Percentiles rank a stretch among this genome's conserved stretches.
Evolutionary conservation across 2,113 vertebrate genomes (phyloP).

Genomic region (Dascyllus trimaculatus): DNA sequence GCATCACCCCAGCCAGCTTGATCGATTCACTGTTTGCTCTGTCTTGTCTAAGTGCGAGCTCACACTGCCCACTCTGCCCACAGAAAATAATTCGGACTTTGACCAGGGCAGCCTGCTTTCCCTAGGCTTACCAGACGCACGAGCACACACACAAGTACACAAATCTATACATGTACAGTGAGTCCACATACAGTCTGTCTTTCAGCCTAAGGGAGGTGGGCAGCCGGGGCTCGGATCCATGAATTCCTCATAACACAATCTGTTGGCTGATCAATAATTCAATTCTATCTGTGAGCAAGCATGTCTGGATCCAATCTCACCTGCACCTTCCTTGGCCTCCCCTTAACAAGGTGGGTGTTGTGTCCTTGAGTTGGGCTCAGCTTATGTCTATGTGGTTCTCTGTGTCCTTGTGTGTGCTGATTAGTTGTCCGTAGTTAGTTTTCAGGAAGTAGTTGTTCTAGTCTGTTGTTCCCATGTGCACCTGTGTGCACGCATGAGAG

Average conservation of each 20-base stretch:
- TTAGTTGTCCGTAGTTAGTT: conserved; percentile 56
- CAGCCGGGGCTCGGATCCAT: conserved; percentile 66
- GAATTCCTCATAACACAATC: conserved; percentile 85
- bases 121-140: conserved; percentile 7
- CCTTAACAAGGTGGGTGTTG: conserved; percentile 74
- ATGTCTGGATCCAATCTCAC: conserved; percentile 82
- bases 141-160: conserved; percentile 15
- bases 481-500: conserved; percentile 31
- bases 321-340: conserved; percentile 70
- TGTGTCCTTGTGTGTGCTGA: conserved; percentile 60
- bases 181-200: conserved; percentile 45
- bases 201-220: conserved; percentile 59
- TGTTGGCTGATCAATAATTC: conserved; percentile 87
- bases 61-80: conserved; percentile 57
- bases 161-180: conserved; percentile 55
- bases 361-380: conserved; percentile 74
- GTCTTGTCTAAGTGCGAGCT: conserved; percentile 74
- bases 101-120: conserved; percentile 53
- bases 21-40: conserved; percentile 82
- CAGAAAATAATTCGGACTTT: conserved; percentile 73
- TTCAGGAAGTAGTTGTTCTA: conserved; percentile 28
- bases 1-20: conserved; percentile 73
- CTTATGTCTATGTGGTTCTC: conserved; percentile 29
- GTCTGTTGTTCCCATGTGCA: conserved; percentile 41
- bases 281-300: conserved; percentile 81